phyloP scores from a whole-genome alignment of 2,113 vertebrate genomes.

The Oncorhynchus clarkii region DNA sequence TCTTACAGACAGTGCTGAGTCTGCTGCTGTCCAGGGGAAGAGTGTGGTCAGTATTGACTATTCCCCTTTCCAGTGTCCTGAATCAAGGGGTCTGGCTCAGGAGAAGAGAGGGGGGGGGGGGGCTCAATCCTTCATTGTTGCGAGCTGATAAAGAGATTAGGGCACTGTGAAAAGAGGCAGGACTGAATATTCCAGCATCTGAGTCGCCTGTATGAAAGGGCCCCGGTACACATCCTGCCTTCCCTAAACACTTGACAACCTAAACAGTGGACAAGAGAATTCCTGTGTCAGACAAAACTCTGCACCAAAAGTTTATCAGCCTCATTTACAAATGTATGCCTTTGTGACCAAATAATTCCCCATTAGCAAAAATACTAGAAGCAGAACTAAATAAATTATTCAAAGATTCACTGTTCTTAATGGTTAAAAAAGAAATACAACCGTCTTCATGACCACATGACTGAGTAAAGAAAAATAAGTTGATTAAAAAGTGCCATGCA shows the following conservation, averaged over 20 bases:
- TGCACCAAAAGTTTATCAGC: slow-evolving; percentile 81
- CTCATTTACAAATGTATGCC: slow-evolving; percentile 96
- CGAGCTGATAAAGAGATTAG: slow-evolving; percentile 87
- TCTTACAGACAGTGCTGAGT: slow-evolving; percentile 44
- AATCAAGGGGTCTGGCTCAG: slow-evolving; percentile 51
- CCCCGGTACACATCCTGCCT: slow-evolving; percentile 86
- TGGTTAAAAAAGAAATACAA: slow-evolving; percentile 56
- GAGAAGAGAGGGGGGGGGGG: slow-evolving; percentile 64
- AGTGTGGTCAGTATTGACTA: slow-evolving; percentile 71
- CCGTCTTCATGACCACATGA: slow-evolving; percentile 44
- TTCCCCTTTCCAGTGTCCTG: slow-evolving; percentile 58
- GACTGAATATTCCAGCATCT: slow-evolving; percentile 83
- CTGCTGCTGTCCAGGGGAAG: slow-evolving; percentile 24
- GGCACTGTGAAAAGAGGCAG: slow-evolving; percentile 81
- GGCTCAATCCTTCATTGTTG: slow-evolving; percentile 88
- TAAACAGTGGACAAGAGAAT: slow-evolving; percentile 85
- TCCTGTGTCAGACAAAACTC: slow-evolving; percentile 92
- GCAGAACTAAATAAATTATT: slow-evolving; percentile 87
- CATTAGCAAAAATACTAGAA: slow-evolving; percentile 80
- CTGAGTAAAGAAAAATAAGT: slow-evolving; percentile 41
- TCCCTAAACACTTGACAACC: slow-evolving; percentile 85
- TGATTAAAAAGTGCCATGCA: slow-evolving; percentile 46
- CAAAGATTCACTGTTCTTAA: slow-evolving; percentile 68
- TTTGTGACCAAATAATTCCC: slow-evolving; percentile 84
- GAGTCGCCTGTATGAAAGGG: slow-evolving; percentile 83